A percentile compares a stretch with the other conserved stretches of the same genome.
Conservation (phyloP, 2,888 invertebrate genomes). For the Lacanobia wlatinum region DNA sequence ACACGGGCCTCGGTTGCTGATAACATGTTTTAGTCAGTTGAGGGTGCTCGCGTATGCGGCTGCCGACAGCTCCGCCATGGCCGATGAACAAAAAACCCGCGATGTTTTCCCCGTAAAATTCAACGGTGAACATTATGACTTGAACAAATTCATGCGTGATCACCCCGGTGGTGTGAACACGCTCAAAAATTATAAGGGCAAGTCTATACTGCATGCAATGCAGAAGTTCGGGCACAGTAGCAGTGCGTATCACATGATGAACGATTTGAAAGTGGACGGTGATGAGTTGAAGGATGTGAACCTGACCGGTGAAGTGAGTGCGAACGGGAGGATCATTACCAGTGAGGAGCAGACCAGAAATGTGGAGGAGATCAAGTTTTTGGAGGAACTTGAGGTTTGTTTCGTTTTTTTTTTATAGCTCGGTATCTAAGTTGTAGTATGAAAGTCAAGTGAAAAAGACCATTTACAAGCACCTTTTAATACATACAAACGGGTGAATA, state of each 20-base stretch:
- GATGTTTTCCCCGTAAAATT: conserved; percentile 79
- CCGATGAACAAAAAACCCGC: conserved; percentile 43
- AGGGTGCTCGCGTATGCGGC: conserved; percentile 34
- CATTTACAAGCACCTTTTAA: no score
- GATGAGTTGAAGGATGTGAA: conserved; percentile 84
- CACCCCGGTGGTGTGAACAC: conserved; percentile 94
- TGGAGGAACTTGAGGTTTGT: conserved; percentile 86
- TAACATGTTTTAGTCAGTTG: conserved; percentile 55
- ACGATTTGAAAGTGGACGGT: conserved; percentile 90
- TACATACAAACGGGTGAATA: no score
- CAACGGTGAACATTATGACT: conserved; percentile 91
- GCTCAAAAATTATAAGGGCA: conserved; percentile 90
- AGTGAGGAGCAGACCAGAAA: conserved; percentile 76
- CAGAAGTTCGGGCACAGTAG: conserved; percentile 90
- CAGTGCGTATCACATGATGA: conserved; percentile 92
- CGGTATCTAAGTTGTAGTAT: no score
- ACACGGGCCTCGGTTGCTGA: conserved; percentile 49
- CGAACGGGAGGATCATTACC: conserved; percentile 83
- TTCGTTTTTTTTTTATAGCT: neutral
- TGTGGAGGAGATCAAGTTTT: conserved; percentile 79
- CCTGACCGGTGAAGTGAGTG: conserved; percentile 82
- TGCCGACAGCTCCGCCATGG: conserved; percentile 38
- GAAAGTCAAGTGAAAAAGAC: no score
- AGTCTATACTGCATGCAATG: conserved; percentile 90
- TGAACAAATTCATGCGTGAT: conserved; percentile 92